Evolutionary conservation across 2,888 invertebrate species (phyloP), one percentile per base, ranked within the genome.

Genomic region (Icerya purchasi): DNA sequence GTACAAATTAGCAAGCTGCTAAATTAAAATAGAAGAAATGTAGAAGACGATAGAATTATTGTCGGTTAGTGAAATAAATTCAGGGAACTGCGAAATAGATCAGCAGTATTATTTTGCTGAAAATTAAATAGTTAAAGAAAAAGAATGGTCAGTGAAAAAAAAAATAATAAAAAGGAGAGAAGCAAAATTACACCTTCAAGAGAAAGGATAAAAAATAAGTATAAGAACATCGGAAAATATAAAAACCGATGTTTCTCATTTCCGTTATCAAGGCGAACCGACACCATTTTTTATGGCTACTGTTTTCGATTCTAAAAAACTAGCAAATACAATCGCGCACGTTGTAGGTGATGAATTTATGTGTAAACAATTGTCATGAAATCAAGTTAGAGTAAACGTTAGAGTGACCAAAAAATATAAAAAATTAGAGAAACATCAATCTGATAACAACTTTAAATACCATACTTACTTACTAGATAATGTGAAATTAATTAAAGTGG

Each of bases 151-250:
- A n/a, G n/a, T n/a, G n/a, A n/a, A n/a, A n/a, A 36, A 36, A 36
- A 36, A 36, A 14, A 54, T 54, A 23, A 54, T 5, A 54, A 19
- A 21, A 20, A 21, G 5, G 10, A 21, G 10, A 53, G 53, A 21
- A 53, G 20, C 5, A 18, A n/a, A 53, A 53, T 53, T 53, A 21
- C 22, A 22, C 18, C 53, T 21, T 18, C 58, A 21, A 60, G 50
- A 61, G 19, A 22, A 60, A 14, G 49, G 5, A 61, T 54, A 53
- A 53, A 53, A 21, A 53, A 53, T 5, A 53, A 53, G 18, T 53
- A 53, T 18, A 53, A 20, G 18, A 53, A 21, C 22, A 53, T 21
- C 10, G 22, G 22, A 8, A 53, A 53, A 53, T 21, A 53, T 21
- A 5, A 53, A 22, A 53, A 53, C 53, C 22, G 53, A 8, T 53